Conservation (phyloP, 2,797 vertebrate genomes). For the Helarctos malayanus region DNA sequence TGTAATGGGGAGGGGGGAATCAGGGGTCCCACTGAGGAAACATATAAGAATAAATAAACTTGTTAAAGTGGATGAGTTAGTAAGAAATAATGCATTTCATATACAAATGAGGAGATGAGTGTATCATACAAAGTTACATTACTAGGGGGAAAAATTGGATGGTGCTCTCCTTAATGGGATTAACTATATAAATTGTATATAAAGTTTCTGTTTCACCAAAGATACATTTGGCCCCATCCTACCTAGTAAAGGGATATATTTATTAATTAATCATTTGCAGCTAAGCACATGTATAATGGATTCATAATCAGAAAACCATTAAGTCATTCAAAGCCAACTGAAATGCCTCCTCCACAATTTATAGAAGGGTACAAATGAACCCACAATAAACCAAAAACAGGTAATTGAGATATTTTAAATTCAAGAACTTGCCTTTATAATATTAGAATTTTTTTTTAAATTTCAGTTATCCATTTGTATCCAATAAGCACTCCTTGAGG, state of each 20-base stretch:
- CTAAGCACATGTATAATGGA: not conserved
- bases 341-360: not conserved
- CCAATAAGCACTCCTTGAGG: not conserved
- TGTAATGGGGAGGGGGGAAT: not conserved
- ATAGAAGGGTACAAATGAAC: not conserved
- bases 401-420: not conserved
- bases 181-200: not conserved
- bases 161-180: not conserved
- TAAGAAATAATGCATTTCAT: not conserved
- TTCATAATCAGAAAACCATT: conserved; percentile 57
- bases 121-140: not conserved
- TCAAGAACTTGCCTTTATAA: conserved; percentile 23
- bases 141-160: not conserved
- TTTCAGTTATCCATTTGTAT: conserved; percentile 12
- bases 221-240: not conserved
- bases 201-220: conserved; percentile 55
- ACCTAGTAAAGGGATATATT: not conserved
- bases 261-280: conserved; percentile 12
- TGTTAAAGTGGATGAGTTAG: conserved; percentile 31
- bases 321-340: conserved; percentile 21
- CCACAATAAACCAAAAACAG: not conserved
- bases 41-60: not conserved
- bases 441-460: not conserved
- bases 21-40: not conserved
- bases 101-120: conserved; percentile 16